phyloP scores from a whole-genome alignment of 2,797 vertebrate species.

The Rhyacichthys aspro region DNA sequence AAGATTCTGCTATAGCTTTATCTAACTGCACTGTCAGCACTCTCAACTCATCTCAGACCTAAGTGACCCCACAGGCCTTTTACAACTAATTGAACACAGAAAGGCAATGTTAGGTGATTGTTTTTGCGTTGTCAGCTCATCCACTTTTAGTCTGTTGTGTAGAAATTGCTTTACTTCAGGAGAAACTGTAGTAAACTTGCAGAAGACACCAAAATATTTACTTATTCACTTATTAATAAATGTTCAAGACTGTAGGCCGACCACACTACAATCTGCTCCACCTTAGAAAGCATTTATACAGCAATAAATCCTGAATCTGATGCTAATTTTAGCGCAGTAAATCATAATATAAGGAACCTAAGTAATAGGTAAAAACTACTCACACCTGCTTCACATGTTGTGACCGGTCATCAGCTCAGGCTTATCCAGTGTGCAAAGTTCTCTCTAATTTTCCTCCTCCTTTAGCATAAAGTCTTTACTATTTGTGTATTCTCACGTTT shows the following conservation, averaged over 20 bases:
- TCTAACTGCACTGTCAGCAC: conserved; percentile 23
- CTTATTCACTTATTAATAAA: conserved; percentile 3
- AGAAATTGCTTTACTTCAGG: conserved; percentile 7
- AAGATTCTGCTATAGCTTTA: conserved; percentile 1
- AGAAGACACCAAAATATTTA: background rate
- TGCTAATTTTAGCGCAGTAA: too few species aligned
- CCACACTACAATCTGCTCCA: background rate
- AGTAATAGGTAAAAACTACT: background rate
- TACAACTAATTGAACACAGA: conserved; percentile 34
- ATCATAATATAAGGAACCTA: too few species aligned
- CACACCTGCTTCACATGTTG: conserved; percentile 46
- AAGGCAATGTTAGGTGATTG: conserved; percentile 23
- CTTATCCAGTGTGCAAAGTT: conserved; percentile 7
- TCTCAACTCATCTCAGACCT: conserved; percentile 20
- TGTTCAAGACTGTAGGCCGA: background rate
- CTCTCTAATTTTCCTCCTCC: background rate
- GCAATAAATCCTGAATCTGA: too few species aligned
- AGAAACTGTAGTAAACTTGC: background rate
- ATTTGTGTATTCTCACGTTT: conserved; percentile 21
- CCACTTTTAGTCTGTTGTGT: conserved; percentile 13
- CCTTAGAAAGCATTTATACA: too few species aligned
- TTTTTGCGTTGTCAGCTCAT: conserved; percentile 17
- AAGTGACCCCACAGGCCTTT: conserved; percentile 31
- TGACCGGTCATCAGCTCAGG: background rate
- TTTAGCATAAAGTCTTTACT: conserved; percentile 12